These are phyloP conservation scores for Teinopalpus imperialis DNA, from an alignment of 2,888 invertebrate genomes.

Conservation along the genomic window DNA sequence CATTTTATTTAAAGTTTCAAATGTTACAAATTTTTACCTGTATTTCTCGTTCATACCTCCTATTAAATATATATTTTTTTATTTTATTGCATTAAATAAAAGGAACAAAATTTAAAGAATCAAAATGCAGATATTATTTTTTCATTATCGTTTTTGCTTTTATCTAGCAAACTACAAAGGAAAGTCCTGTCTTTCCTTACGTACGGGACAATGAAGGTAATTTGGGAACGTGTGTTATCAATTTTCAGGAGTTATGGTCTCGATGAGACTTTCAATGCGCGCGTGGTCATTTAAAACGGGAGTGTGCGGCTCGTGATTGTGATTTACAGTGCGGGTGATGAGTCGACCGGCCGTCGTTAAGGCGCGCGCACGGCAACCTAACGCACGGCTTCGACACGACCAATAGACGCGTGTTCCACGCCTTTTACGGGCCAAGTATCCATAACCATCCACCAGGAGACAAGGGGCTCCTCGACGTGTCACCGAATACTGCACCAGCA, in stretches of 20 bases:
- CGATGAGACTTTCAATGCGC: constrained; percentile 69
- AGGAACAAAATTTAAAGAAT: too few species aligned
- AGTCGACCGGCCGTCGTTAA: constrained; percentile 62
- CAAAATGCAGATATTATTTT: too few species aligned
- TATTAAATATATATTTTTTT: too few species aligned
- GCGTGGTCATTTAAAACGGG: constrained; percentile 46
- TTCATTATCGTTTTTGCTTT: too few species aligned
- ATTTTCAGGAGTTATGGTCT: constrained; percentile 47
- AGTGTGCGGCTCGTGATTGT: constrained; percentile 55
- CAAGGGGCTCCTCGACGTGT: constrained; percentile 72
- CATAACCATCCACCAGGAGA: constrained; percentile 61
- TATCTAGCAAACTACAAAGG: too few species aligned
- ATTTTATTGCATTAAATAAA: too few species aligned
- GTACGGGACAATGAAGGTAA: too few species aligned
- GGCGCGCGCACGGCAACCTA: constrained; percentile 60
- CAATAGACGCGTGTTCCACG: constrained; percentile 71
- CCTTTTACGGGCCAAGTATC: constrained; percentile 67
- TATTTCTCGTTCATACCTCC: too few species aligned
- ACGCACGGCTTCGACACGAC: constrained; percentile 62
- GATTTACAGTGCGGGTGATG: constrained; percentile 42
- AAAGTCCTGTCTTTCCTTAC: too few species aligned
- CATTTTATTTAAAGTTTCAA: too few species aligned
- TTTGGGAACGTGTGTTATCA: too few species aligned
- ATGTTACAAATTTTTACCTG: too few species aligned
- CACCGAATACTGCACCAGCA: constrained; percentile 60